Conservation (phyloP, 2,797 vertebrate species). For the Erpetoichthys calabaricus region DNA sequence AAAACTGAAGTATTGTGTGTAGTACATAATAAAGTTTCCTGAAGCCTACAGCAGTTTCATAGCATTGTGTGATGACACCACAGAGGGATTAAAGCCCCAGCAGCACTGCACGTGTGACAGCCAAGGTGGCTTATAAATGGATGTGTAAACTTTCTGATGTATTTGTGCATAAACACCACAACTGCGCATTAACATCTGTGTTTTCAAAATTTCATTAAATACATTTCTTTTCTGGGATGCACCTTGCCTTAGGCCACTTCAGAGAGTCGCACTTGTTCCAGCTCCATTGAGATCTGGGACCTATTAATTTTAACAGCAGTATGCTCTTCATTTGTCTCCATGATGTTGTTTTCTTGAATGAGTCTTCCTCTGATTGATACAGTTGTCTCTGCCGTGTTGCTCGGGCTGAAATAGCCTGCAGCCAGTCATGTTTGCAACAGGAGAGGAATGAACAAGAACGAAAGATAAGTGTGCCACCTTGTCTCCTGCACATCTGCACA, state of each 20-base stretch:
- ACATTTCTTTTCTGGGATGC: constrained; percentile 32
- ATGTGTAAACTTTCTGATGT: constrained; percentile 33
- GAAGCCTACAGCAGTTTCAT: no score
- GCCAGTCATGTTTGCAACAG: no score
- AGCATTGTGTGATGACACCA: no score
- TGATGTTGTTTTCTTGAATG: constrained; percentile 10
- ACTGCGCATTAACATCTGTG: constrained; percentile 46
- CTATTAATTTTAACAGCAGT: constrained; percentile 12
- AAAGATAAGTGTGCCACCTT: no score
- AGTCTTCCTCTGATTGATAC: constrained; percentile 3
- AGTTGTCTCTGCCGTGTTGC: no score
- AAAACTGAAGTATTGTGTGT: no score
- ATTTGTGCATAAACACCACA: constrained; percentile 32
- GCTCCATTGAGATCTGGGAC: constrained; percentile 28
- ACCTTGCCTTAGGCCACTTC: constrained; percentile 16
- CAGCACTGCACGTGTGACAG: constrained; percentile 20
- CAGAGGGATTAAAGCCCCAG: no score
- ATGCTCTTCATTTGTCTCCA: constrained; percentile 2
- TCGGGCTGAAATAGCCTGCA: no score
- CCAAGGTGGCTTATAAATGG: background rate
- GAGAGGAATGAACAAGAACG: no score
- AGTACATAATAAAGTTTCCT: no score
- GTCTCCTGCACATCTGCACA: no score
- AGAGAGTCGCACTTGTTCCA: constrained; percentile 23
- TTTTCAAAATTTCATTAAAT: constrained; percentile 51